Conservation (phyloP, 2,888 invertebrate species). For the Cremastobaeus sp. region DNA sequence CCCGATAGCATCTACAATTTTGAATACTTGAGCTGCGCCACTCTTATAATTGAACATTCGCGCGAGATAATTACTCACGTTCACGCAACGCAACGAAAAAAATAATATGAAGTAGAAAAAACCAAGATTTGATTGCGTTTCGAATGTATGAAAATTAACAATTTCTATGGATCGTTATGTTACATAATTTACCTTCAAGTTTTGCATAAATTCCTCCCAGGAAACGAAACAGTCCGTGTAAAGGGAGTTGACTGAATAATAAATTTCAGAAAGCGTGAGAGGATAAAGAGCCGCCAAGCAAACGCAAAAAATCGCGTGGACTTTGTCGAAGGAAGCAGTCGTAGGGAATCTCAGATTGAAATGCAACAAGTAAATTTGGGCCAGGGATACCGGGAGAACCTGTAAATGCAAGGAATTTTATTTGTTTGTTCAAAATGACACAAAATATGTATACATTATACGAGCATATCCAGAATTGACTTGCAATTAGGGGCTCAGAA, state of each 20-base stretch:
- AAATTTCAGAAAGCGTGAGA: constrained; percentile 92
- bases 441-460: constrained; percentile 8
- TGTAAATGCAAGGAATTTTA: too few species aligned
- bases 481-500: too few species aligned
- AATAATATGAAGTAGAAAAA: neutral
- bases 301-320: constrained; percentile 91
- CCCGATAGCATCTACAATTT: constrained; percentile 84
- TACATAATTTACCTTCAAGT: constrained; percentile 83
- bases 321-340: constrained; percentile 92
- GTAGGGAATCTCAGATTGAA: constrained; percentile 96
- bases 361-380: constrained; percentile 93
- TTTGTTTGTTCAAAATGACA: too few species aligned
- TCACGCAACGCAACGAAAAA: neutral
- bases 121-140: neutral
- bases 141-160: neutral
- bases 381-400: constrained; percentile 90
- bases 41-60: constrained; percentile 1
- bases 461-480: too few species aligned
- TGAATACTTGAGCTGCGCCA: constrained; percentile 14
- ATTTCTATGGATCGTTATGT: neutral
- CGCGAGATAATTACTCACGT: constrained; percentile 11
- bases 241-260: constrained; percentile 94
- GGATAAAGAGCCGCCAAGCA: constrained; percentile 95
- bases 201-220: constrained; percentile 94
- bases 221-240: constrained; percentile 87